Evolutionary conservation across 2,797 vertebrate species (phyloP).

Genomic region (Sternotherus odoratus): DNA sequence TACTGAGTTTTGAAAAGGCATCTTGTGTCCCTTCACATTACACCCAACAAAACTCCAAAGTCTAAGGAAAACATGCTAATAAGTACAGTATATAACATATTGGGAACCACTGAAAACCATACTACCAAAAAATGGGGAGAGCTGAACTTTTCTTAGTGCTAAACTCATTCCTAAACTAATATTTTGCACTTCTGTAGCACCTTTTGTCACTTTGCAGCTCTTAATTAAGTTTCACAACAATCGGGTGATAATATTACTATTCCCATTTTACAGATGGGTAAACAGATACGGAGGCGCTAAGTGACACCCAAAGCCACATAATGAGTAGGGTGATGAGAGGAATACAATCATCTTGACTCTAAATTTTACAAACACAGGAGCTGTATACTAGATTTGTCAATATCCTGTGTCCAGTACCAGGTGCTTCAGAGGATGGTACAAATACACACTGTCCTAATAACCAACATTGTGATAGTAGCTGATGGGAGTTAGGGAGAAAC

Average conservation of each 20-base stretch:
- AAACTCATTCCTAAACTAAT: background rate
- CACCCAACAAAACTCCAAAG: slow-evolving; percentile 68
- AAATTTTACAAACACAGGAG: background rate
- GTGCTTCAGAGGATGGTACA: background rate
- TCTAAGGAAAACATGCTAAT: slow-evolving; percentile 72
- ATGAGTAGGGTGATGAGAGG: background rate
- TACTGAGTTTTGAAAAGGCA: slow-evolving; percentile 74
- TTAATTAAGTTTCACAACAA: background rate
- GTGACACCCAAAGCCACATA: background rate
- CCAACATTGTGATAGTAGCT: too few species aligned
- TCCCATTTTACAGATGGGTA: background rate
- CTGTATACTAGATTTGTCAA: background rate
- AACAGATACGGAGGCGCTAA: background rate
- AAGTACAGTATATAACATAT: slow-evolving; percentile 64
- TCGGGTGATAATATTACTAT: background rate
- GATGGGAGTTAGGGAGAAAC: too few species aligned
- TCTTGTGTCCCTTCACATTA: slow-evolving; percentile 74
- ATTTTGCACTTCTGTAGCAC: slow-evolving; percentile 47
- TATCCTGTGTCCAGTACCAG: background rate
- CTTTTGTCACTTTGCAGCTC: slow-evolving; percentile 22
- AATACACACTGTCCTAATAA: too few species aligned
- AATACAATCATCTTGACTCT: background rate
- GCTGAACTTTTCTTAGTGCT: background rate
- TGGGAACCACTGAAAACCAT: slow-evolving; percentile 64
- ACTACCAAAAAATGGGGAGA: background rate